These are phyloP conservation scores for Zoroaster sp. DNA, from an alignment of 53 echinoderm and acorn worm species.

Conservation along the genomic window DNA sequence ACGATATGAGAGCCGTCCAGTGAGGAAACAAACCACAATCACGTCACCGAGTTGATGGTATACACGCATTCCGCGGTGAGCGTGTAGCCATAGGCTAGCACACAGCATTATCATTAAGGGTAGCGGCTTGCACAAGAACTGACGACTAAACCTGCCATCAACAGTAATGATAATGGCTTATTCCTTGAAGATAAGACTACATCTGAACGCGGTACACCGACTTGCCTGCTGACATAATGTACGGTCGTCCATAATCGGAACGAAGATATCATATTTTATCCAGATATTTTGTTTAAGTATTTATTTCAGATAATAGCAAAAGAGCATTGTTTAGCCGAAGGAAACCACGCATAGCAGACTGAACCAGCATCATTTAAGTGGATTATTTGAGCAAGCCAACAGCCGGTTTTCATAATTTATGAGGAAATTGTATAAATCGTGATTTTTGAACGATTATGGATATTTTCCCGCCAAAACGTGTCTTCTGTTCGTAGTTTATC, in stretches of 20 bases:
- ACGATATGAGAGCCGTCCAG: constrained; percentile 14
- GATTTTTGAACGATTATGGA: background rate
- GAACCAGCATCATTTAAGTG: background rate
- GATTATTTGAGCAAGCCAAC: no score
- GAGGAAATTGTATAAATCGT: background rate
- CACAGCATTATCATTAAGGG: constrained; percentile 34
- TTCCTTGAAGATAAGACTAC: background rate
- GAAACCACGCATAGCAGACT: background rate
- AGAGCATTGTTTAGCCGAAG: background rate
- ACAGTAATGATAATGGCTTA: background rate
- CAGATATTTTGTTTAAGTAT: background rate
- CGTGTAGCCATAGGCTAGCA: constrained; percentile 5
- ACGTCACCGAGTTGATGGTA: background rate
- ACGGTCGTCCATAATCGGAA: background rate
- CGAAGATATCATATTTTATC: background rate
- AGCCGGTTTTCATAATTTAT: no score
- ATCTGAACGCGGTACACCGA: background rate
- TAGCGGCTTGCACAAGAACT: background rate
- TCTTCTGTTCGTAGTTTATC: background rate
- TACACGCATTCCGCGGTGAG: background rate
- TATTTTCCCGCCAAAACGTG: background rate
- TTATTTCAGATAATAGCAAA: background rate
- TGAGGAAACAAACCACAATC: constrained; percentile 6
- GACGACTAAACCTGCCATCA: background rate
- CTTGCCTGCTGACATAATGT: background rate